A percentile compares a stretch with the other conserved stretches of the same genome.
phyloP scores from a whole-genome alignment of 1,140 invertebrate genomes.

The Pogonus chalceus region DNA sequence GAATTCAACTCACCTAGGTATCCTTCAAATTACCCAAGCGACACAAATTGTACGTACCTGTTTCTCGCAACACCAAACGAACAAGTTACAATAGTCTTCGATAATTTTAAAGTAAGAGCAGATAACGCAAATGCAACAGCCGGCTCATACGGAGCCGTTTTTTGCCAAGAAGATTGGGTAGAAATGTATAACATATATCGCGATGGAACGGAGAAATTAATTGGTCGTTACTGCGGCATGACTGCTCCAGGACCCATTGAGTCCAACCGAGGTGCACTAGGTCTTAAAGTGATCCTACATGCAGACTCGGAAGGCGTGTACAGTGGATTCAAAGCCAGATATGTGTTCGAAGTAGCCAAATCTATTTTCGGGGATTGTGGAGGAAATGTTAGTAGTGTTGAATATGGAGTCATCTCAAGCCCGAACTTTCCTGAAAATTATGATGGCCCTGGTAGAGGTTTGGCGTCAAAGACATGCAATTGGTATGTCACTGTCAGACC shows the following conservation, averaged over 20 bases:
- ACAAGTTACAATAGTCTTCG: constrained; percentile 85
- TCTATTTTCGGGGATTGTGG: constrained; percentile 87
- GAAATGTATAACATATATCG: constrained; percentile 83
- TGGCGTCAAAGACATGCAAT: constrained; percentile 77
- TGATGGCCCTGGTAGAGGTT: constrained; percentile 59
- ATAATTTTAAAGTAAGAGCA: constrained; percentile 80
- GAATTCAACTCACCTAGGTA: constrained; percentile 93
- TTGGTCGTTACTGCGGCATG: constrained; percentile 76
- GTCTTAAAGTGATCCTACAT: constrained; percentile 73
- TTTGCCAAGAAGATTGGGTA: constrained; percentile 85
- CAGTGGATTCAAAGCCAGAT: constrained; percentile 83
- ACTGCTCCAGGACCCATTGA: constrained; percentile 83
- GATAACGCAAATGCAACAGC: constrained; percentile 48
- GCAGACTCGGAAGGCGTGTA: constrained; percentile 74
- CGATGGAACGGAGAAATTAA: constrained; percentile 65
- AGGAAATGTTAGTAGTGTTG: constrained; percentile 72
- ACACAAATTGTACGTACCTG: constrained; percentile 85
- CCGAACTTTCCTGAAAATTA: constrained; percentile 83
- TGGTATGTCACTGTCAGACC: constrained; percentile 81
- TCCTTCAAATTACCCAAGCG: constrained; percentile 89
- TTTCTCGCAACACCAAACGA: constrained; percentile 78
- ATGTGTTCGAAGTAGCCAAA: constrained; percentile 78
- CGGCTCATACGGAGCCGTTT: constrained; percentile 49
- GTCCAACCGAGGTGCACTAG: constrained; percentile 72
- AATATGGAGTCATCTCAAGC: constrained; percentile 71